A percentile compares a stretch with the other conserved stretches of the same genome.
Conservation (phyloP, 1,140 invertebrate genomes). For the Atta colombica region DNA sequence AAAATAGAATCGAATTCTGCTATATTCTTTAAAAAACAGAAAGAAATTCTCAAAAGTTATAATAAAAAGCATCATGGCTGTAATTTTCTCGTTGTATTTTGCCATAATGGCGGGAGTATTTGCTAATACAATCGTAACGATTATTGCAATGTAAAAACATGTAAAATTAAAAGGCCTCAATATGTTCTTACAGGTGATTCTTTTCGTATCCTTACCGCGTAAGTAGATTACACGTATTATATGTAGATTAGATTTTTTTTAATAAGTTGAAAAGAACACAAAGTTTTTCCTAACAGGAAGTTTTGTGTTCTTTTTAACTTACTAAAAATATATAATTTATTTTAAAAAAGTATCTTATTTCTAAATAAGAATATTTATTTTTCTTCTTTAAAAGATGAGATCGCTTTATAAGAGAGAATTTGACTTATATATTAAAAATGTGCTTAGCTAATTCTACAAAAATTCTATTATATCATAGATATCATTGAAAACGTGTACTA, state of each 20-base stretch:
- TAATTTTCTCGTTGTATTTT: background rate
- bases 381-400: background rate
- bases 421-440: background rate
- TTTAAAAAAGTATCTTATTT: too few species aligned
- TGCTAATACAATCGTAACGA: background rate
- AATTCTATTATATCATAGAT: background rate
- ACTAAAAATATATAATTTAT: background rate
- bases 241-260: too few species aligned
- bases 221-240: background rate
- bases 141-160: conserved; percentile 16
- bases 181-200: background rate
- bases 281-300: too few species aligned
- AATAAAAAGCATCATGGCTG: conserved; percentile 13
- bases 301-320: too few species aligned
- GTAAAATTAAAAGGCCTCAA: background rate
- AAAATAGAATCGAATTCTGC: too few species aligned
- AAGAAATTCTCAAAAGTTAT: too few species aligned
- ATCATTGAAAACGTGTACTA: background rate
- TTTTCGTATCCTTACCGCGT: background rate
- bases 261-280: too few species aligned
- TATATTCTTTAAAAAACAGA: too few species aligned
- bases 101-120: background rate
- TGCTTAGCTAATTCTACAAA: background rate
- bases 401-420: background rate
- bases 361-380: too few species aligned